phyloP scores from a whole-genome alignment of 2,888 invertebrate species.

The Saturnia japonica region DNA sequence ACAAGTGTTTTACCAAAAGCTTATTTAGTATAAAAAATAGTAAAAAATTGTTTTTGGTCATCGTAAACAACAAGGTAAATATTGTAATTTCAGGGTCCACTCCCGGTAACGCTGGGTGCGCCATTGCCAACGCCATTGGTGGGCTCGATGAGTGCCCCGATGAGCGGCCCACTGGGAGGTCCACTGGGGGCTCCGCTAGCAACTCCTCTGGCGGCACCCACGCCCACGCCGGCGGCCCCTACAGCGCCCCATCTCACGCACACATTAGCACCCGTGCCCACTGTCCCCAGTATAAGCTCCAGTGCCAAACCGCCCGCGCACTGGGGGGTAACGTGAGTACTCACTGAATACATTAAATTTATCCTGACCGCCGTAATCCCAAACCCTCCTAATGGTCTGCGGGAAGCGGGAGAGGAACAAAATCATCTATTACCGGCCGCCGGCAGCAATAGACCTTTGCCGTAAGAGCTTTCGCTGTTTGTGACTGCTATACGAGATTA shows the following conservation, averaged over 20 bases:
- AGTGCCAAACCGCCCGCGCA: conserved; percentile 77
- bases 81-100: conserved; percentile 34
- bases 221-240: conserved; percentile 70
- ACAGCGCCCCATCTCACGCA: conserved; percentile 72
- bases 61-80: background rate
- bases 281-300: conserved; percentile 76
- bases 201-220: conserved; percentile 67
- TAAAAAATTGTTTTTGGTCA: background rate
- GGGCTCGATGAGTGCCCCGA: conserved; percentile 62
- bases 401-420: no score
- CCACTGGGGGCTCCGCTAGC: conserved; percentile 62
- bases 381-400: no score
- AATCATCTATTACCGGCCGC: no score
- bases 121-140: conserved; percentile 52
- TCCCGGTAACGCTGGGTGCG: conserved; percentile 30
- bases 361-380: no score
- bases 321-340: conserved; percentile 80
- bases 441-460: no score
- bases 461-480: no score
- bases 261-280: conserved; percentile 76
- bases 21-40: no score
- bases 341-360: no score
- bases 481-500: no score
- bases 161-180: conserved; percentile 69
- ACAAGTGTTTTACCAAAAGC: no score